These are phyloP conservation scores for Strix aluco DNA, from an alignment of 2,113 vertebrate genomes.

Conservation along the genomic window DNA sequence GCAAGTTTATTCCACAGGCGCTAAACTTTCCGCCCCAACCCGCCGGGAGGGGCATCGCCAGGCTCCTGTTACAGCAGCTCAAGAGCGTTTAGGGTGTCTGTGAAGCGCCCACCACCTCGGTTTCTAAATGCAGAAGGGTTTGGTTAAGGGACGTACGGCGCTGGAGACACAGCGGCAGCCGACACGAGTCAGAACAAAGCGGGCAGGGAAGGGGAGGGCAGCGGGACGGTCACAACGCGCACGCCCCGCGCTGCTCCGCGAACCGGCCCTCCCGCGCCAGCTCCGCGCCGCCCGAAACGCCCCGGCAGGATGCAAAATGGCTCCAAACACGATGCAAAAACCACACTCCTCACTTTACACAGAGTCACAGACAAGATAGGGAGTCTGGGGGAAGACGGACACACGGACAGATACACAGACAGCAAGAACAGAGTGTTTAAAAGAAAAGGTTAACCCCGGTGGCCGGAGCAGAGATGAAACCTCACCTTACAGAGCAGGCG, in stretches of 20 bases:
- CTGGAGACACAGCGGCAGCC: not conserved
- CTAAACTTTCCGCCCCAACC: not conserved
- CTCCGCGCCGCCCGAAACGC: not conserved
- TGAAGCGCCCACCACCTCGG: not conserved
- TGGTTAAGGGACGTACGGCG: not conserved
- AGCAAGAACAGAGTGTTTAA: slow-evolving; percentile 26
- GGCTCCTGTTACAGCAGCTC: not conserved
- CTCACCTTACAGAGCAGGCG: slow-evolving; percentile 63
- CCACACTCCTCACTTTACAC: slow-evolving; percentile 6
- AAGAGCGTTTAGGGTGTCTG: not conserved
- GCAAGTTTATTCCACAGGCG: not conserved
- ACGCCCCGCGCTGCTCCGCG: not conserved
- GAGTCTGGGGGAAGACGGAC: not conserved
- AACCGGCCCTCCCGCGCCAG: not conserved
- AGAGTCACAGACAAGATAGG: not conserved
- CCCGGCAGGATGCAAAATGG: not conserved
- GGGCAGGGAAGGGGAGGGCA: not conserved
- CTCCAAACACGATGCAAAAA: not conserved
- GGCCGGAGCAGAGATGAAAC: slow-evolving; percentile 38
- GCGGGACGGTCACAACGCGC: not conserved
- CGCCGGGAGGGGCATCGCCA: not conserved
- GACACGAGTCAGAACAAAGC: not conserved
- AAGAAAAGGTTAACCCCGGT: not conserved
- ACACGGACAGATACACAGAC: not conserved
- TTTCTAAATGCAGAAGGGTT: not conserved